phyloP scores from a whole-genome alignment of 2,888 invertebrate species.

The Neoscelio sp. region DNA sequence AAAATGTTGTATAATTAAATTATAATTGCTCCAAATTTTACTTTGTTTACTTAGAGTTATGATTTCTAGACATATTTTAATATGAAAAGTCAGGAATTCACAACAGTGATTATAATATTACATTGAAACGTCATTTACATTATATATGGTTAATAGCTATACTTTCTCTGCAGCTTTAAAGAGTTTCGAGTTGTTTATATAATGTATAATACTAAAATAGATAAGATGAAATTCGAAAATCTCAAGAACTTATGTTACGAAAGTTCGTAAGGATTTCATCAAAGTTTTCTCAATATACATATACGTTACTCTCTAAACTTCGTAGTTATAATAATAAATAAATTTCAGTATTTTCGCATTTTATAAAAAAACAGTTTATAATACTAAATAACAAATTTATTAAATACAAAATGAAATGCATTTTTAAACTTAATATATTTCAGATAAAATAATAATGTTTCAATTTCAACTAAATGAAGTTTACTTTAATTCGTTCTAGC shows the following conservation, averaged over 20 bases:
- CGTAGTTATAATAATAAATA: not conserved
- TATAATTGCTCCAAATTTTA: too few relatives aligned
- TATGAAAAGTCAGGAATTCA: too few relatives aligned
- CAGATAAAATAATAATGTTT: not conserved
- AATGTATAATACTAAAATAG: conserved; percentile 29
- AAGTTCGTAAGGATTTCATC: conserved; percentile 33
- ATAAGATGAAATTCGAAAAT: conserved; percentile 24
- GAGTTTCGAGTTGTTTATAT: conserved; percentile 28
- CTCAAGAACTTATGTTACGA: conserved; percentile 19
- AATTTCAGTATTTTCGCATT: too few relatives aligned
- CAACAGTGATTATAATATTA: too few relatives aligned
- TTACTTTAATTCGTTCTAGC: too few relatives aligned
- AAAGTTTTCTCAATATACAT: conserved; percentile 20
- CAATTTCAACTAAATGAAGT: conserved; percentile 1
- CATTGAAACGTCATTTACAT: not conserved
- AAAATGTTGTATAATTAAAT: too few relatives aligned
- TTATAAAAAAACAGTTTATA: not conserved
- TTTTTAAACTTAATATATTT: too few relatives aligned
- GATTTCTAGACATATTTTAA: too few relatives aligned
- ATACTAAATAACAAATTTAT: not conserved
- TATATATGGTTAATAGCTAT: conserved; percentile 1
- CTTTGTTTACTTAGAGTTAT: too few relatives aligned
- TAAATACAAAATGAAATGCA: not conserved
- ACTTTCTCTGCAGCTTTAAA: not conserved
- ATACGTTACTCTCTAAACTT: not conserved